phyloP scores from a whole-genome alignment of 30 jellyfish, hydroid and myxozoan species.

The Hydractinia symbiolongicarpus region DNA sequence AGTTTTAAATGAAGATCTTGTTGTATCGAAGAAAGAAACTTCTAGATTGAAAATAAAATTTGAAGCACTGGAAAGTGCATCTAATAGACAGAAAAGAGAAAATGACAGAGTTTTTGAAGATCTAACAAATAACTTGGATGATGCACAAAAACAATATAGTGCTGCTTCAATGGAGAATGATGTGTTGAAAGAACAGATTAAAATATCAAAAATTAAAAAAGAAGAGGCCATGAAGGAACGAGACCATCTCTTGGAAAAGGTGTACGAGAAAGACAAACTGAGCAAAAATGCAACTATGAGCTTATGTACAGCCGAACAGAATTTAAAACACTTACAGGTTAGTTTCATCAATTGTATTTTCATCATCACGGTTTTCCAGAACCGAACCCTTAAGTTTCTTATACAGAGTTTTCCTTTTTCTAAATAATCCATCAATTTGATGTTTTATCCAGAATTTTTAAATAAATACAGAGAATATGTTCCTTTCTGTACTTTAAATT shows the following conservation, averaged over 20 bases:
- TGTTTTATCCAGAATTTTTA: too few species aligned
- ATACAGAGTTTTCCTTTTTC: too few species aligned
- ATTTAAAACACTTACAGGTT: background rate
- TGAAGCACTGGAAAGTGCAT: background rate
- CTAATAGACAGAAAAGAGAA: background rate
- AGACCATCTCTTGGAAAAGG: conserved; percentile 2
- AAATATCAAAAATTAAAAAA: background rate
- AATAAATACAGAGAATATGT: too few species aligned
- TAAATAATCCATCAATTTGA: too few species aligned
- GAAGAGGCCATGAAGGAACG: background rate
- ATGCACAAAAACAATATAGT: background rate
- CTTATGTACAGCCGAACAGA: background rate
- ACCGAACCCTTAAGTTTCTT: too few species aligned
- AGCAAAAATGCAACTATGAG: background rate
- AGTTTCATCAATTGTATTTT: background rate
- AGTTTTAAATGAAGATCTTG: background rate
- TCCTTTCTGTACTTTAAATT: too few species aligned
- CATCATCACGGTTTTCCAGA: too few species aligned
- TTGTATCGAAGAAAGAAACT: background rate
- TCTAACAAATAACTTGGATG: background rate
- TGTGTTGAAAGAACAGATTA: background rate
- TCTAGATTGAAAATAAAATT: background rate
- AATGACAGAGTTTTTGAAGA: conserved; percentile 9
- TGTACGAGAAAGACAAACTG: background rate
- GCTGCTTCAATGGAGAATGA: background rate